Evolutionary conservation across 1,140 invertebrate species (phyloP), one percentile per base, ranked within the genome.

Genomic region (Cydia amplana): DNA sequence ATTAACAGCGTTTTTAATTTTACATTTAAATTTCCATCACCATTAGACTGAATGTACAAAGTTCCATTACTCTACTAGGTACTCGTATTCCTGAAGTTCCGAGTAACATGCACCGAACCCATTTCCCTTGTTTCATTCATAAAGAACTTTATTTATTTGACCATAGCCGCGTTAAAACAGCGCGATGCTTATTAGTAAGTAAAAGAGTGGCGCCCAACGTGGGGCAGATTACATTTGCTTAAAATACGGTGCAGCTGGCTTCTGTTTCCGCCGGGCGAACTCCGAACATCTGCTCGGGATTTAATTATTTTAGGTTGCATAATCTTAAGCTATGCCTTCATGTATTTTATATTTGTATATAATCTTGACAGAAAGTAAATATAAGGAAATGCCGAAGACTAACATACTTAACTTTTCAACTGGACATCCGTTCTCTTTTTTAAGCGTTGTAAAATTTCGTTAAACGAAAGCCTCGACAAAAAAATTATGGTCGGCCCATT

Each of bases 201-300:
- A 72, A 79, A 78, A 51, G 73, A 79, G 77, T 81, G 80, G 81
- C 81, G 79, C 82, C 76, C 81, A 74, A 77, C 81, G 72, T 80
- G 79, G 79, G 77, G 79, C 78, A 72, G 55, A 36, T 63, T 77
- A 67, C 75, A 76, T 76, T 78, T 63, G 74, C 76, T 73, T 82
- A 81, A 84, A 82, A 79, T 82, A 80, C 74, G 28, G 1, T 63
- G 64, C 78, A 78, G 46, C 43, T 28, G 36, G 79, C 75, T 76
- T 79, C 78, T 75, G 79, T 80, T 81, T 49, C 46, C 43, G n/a
- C 72, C 43, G 40, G 14, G 25, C 46, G 43, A 43, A 43, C 46
- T 51, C 72, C n/a, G 18, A 49, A 73, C 40, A 73, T 51, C 72
- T 73, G 40, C 72, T 51, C 46, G 20, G 43, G 28, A 28, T 73